Evolutionary conservation across 2,113 vertebrate species (phyloP).

Genomic region (Oplegnathus fasciatus): DNA sequence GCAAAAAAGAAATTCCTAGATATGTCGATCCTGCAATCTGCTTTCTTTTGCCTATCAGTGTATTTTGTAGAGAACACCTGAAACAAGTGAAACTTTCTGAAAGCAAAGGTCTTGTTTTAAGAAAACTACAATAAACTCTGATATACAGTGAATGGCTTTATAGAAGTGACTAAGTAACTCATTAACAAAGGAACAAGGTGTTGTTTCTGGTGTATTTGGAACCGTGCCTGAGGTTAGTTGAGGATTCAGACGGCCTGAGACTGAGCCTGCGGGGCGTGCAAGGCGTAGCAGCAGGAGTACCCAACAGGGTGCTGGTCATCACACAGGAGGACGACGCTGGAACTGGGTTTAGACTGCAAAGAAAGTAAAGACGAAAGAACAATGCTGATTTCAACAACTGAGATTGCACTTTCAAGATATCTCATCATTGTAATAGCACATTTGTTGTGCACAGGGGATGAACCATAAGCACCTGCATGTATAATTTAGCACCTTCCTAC

Average conservation of each 20-base stretch:
- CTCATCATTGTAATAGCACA: neutral
- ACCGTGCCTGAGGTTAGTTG: constrained; percentile 90
- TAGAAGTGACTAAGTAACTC: neutral
- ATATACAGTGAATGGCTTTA: neutral
- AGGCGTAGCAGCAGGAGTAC: constrained; percentile 91
- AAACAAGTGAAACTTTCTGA: neutral
- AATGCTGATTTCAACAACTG: neutral
- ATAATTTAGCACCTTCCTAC: constrained; percentile 40
- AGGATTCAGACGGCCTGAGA: constrained; percentile 95
- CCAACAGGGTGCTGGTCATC: constrained; percentile 88
- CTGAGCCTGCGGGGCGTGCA: constrained; percentile 93
- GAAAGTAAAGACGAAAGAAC: neutral
- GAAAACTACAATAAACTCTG: neutral
- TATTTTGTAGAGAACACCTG: neutral
- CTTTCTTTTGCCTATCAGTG: neutral
- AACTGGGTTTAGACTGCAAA: constrained; percentile 89
- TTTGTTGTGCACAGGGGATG: neutral
- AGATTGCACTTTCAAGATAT: neutral
- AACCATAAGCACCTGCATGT: constrained; percentile 28
- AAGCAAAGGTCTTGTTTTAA: neutral
- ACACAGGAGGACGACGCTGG: constrained; percentile 88
- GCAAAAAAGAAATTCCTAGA: neutral
- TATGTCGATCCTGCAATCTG: neutral
- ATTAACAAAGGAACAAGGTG: neutral
- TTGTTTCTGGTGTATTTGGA: neutral